phyloP scores from a whole-genome alignment of 2,888 invertebrate genomes.

The Thyatira batis region DNA sequence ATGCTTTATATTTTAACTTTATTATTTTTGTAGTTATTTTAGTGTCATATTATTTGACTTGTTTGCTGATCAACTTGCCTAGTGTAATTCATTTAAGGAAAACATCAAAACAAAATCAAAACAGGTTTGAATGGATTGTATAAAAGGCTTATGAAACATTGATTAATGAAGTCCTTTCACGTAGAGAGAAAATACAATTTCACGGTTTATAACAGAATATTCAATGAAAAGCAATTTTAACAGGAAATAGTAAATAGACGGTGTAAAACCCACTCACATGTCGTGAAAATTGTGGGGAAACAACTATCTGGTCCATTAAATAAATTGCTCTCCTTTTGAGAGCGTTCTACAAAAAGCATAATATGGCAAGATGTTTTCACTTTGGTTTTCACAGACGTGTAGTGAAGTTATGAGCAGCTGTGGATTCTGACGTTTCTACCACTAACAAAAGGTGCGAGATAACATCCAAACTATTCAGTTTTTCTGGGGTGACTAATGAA shows the following conservation, averaged over 20 bases:
- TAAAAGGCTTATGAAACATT: not conserved
- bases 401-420: constrained; percentile 40
- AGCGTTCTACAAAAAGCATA: constrained; percentile 47
- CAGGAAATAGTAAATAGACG: constrained; percentile 23
- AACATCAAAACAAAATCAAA: not conserved
- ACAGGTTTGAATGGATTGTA: not conserved
- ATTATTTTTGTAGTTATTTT: too few species aligned
- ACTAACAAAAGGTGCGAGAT: constrained; percentile 4
- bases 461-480: constrained; percentile 19
- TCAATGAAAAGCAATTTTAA: constrained; percentile 21
- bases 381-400: constrained; percentile 45
- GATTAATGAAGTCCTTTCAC: not conserved
- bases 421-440: constrained; percentile 32
- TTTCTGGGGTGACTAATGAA: too few species aligned
- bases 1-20: too few species aligned
- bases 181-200: not conserved
- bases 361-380: constrained; percentile 47
- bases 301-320: constrained; percentile 66
- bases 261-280: constrained; percentile 31
- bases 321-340: constrained; percentile 64
- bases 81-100: too few species aligned
- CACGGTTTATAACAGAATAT: not conserved
- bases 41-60: too few species aligned
- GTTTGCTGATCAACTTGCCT: too few species aligned
- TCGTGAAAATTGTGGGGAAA: constrained; percentile 40